Percentiles rank a stretch among this genome's conserved stretches.
phyloP scores from a whole-genome alignment of 2,797 vertebrate species.

The Choloepus didactylus region DNA sequence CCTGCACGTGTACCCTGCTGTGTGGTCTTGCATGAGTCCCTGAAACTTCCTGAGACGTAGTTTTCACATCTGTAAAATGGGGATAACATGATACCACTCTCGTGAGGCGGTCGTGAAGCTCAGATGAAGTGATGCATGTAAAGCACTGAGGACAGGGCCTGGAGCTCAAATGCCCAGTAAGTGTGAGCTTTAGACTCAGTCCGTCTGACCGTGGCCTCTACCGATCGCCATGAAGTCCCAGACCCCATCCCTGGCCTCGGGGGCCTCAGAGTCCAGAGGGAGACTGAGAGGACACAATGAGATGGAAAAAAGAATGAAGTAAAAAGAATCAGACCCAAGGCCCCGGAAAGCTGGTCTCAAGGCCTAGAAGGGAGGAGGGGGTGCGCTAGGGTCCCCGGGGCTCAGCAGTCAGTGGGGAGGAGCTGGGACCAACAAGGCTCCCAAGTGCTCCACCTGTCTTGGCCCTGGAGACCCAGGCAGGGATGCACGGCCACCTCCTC shows the following conservation, averaged over 20 bases:
- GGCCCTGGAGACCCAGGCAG: background rate
- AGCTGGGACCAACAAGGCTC: background rate
- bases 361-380: background rate
- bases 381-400: background rate
- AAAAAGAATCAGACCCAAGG: background rate
- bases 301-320: background rate
- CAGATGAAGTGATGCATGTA: background rate
- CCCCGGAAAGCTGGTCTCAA: background rate
- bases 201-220: too few relatives aligned
- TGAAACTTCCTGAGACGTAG: background rate
- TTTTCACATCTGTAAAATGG: too few relatives aligned
- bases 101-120: background rate
- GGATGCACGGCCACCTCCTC: background rate
- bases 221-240: background rate
- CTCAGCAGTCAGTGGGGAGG: background rate
- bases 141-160: background rate
- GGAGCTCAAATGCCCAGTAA: background rate
- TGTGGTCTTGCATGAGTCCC: background rate
- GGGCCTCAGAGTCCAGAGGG: background rate
- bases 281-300: constrained; percentile 10
- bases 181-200: background rate
- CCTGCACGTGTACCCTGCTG: background rate
- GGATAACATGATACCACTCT: background rate
- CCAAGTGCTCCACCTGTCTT: background rate
- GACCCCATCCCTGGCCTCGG: background rate